Percentiles rank a stretch among this genome's conserved stretches.
Conservation (phyloP, 2,113 vertebrate species). For the Cyprinodon variegatus region DNA sequence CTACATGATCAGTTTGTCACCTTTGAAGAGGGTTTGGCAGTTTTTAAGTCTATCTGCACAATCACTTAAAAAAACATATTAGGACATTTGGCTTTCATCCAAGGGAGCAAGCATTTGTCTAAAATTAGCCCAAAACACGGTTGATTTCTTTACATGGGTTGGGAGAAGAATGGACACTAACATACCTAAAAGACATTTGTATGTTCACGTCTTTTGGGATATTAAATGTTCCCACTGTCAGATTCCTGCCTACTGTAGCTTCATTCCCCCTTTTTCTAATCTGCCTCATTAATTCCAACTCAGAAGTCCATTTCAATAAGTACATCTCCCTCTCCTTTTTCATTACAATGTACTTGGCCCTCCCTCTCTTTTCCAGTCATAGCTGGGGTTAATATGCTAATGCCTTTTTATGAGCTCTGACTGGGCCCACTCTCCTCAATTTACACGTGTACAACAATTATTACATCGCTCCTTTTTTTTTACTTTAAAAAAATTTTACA, state of each 20-base stretch:
- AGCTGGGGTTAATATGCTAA: conserved; percentile 93
- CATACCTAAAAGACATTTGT: neutral
- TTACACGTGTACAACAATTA: conserved; percentile 99
- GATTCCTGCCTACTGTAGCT: conserved; percentile 7
- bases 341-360: conserved; percentile 1
- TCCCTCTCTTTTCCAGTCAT: conserved; percentile 44
- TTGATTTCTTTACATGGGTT: conserved; percentile 11
- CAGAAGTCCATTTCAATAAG: conserved; percentile 40
- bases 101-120: neutral
- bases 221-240: conserved; percentile 18
- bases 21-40: neutral
- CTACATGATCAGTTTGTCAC: neutral
- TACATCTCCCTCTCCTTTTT: neutral
- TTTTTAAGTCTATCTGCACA: neutral
- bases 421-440: conserved; percentile 90
- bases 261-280: conserved; percentile 25
- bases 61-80: neutral
- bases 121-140: neutral
- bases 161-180: conserved; percentile 28
- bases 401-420: conserved; percentile 93
- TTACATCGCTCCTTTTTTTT: conserved; percentile 94
- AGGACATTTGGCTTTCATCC: neutral
- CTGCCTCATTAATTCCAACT: conserved; percentile 44
- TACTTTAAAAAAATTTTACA: conserved; percentile 98
- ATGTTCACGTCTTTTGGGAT: conserved; percentile 28